These are phyloP conservation scores for Clarias pachynema DNA, from an alignment of 2,797 vertebrate genomes.

Conservation along the genomic window DNA sequence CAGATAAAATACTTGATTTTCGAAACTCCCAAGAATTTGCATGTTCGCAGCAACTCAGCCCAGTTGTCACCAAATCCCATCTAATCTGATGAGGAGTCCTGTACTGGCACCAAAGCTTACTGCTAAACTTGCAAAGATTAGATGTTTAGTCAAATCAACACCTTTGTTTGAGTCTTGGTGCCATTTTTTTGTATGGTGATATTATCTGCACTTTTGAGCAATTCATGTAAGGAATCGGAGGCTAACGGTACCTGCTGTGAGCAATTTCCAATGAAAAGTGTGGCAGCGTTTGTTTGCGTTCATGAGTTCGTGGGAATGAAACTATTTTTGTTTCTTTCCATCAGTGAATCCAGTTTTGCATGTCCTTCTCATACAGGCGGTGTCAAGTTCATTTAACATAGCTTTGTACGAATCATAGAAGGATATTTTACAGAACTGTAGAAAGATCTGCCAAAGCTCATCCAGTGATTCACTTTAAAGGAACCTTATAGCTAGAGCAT, in stretches of 20 bases:
- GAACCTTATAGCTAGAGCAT: not conserved
- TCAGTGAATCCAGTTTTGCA: too few relatives aligned
- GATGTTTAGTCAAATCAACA: not conserved
- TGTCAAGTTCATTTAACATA: not conserved
- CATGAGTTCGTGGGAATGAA: not conserved
- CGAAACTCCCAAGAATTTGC: not conserved
- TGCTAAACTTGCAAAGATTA: not conserved
- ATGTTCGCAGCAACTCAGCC: not conserved
- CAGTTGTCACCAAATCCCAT: not conserved
- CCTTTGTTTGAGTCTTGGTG: not conserved
- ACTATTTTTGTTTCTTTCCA: not conserved
- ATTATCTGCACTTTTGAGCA: conserved; percentile 5
- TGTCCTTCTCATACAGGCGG: not conserved
- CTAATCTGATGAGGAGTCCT: not conserved
- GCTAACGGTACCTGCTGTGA: not conserved
- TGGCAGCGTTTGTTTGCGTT: not conserved
- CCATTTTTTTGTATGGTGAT: conserved; percentile 28
- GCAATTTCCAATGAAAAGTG: not conserved
- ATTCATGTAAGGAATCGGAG: not conserved
- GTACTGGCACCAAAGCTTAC: not conserved
- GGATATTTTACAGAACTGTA: not conserved
- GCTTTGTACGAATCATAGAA: not conserved
- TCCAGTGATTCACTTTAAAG: not conserved
- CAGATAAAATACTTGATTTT: conserved; percentile 20
- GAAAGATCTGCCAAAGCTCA: not conserved